These are phyloP conservation scores for Paedocypris micromegethes DNA, from an alignment of 2,797 vertebrate genomes.

Conservation along the genomic window DNA sequence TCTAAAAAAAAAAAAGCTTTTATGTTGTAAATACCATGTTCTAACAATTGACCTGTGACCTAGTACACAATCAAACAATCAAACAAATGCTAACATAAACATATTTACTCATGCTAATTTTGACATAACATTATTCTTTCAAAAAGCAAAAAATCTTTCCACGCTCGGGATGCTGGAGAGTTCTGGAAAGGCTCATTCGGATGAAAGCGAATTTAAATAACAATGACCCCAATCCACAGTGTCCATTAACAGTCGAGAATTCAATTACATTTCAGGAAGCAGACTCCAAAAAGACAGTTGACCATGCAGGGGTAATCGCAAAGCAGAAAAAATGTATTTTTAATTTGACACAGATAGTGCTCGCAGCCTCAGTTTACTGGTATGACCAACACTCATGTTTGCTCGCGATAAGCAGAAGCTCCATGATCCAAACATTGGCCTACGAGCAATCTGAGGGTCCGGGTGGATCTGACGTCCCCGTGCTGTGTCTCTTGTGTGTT, in stretches of 20 bases:
- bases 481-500: slow-evolving; percentile 8
- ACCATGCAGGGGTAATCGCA: neutral
- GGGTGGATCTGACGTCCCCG: slow-evolving; percentile 9
- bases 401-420: slow-evolving; percentile 17
- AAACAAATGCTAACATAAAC: too few relatives aligned
- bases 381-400: slow-evolving; percentile 12
- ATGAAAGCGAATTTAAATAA: neutral
- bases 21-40: too few relatives aligned
- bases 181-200: neutral
- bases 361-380: slow-evolving; percentile 4
- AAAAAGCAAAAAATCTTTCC: neutral
- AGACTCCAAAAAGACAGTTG: neutral
- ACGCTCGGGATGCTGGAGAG: too few relatives aligned
- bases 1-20: too few relatives aligned
- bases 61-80: too few relatives aligned
- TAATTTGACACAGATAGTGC: slow-evolving; percentile 19
- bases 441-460: slow-evolving; percentile 7
- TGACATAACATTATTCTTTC: neutral
- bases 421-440: slow-evolving; percentile 11
- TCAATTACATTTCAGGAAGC: slow-evolving; percentile 14
- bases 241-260: neutral
- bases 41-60: too few relatives aligned
- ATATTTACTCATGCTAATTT: too few relatives aligned
- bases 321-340: slow-evolving; percentile 6
- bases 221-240: neutral